A percentile compares a stretch with the other conserved stretches of the same genome.
Evolutionary conservation across 2,797 vertebrate species (phyloP).

Genomic region (Halcyon badia): DNA sequence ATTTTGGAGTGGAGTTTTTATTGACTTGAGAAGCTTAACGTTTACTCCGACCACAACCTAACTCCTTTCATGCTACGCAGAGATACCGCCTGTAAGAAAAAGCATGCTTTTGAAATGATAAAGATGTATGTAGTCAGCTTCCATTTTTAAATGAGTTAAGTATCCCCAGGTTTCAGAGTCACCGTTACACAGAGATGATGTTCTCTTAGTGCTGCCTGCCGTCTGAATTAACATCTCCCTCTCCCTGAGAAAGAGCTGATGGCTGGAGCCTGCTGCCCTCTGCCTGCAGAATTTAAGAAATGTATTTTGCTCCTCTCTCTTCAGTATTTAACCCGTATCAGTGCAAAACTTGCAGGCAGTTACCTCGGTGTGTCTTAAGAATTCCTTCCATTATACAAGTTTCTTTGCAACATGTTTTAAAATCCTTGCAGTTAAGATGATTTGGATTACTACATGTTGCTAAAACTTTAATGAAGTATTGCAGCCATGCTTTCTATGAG

Average conservation of each 20-base stretch:
- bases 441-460: not conserved
- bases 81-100: not conserved
- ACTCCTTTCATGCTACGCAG: not conserved
- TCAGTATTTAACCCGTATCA: not conserved
- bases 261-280: slow-evolving; percentile 81
- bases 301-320: not conserved
- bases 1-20: slow-evolving; percentile 30
- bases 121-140: not conserved
- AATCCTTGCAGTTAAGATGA: not conserved
- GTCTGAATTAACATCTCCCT: too few relatives aligned
- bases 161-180: slow-evolving; percentile 6
- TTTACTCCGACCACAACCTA: not conserved
- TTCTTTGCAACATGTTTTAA: not conserved
- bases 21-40: slow-evolving; percentile 9
- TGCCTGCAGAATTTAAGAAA: slow-evolving; percentile 70
- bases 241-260: not conserved
- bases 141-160: not conserved
- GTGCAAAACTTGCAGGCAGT: not conserved
- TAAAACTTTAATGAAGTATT: not conserved
- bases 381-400: not conserved
- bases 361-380: not conserved
- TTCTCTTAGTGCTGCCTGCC: not conserved
- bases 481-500: not conserved
- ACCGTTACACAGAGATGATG: not conserved
- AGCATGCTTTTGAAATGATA: not conserved